Evolutionary conservation across 2,888 invertebrate species (phyloP).

Genomic region (Caenorhabditis sinica): DNA sequence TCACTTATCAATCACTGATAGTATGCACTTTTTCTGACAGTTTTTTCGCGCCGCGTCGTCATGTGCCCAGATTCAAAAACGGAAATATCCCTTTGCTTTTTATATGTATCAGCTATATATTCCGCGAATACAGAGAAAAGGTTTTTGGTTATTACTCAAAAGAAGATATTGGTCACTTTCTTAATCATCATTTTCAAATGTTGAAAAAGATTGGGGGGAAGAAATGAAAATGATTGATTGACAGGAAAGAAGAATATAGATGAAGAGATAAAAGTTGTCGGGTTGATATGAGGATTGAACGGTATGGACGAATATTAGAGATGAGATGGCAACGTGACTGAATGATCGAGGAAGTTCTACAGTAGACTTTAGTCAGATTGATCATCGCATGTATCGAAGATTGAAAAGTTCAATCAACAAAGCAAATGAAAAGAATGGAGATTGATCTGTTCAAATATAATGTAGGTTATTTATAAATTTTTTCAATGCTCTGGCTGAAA

Average conservation of each 20-base stretch:
- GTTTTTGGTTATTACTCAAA: constrained; percentile 33
- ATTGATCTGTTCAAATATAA: not conserved
- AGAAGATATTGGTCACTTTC: not conserved
- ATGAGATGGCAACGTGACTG: constrained; percentile 49
- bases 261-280: constrained; percentile 8
- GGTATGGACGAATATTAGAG: constrained; percentile 39
- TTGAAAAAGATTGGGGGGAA: not conserved
- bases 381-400: not conserved
- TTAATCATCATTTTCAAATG: constrained; percentile 6
- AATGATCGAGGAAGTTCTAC: constrained; percentile 4
- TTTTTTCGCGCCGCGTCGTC: constrained; percentile 18
- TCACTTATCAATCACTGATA: constrained; percentile 33
- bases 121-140: constrained; percentile 18
- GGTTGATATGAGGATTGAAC: constrained; percentile 43
- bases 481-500: not conserved
- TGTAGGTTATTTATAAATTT: too few relatives aligned
- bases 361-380: constrained; percentile 16
- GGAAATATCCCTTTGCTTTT: constrained; percentile 1
- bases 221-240: constrained; percentile 49
- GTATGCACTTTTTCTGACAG: constrained; percentile 49
- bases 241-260: constrained; percentile 30
- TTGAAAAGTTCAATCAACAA: constrained; percentile 5
- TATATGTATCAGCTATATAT: not conserved
- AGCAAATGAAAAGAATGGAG: not conserved
- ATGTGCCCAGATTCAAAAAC: constrained; percentile 34